Evolutionary conservation across 2,113 vertebrate genomes (phyloP), one percentile per base, ranked within the genome.

Genomic region (Sus scrofa): DNA sequence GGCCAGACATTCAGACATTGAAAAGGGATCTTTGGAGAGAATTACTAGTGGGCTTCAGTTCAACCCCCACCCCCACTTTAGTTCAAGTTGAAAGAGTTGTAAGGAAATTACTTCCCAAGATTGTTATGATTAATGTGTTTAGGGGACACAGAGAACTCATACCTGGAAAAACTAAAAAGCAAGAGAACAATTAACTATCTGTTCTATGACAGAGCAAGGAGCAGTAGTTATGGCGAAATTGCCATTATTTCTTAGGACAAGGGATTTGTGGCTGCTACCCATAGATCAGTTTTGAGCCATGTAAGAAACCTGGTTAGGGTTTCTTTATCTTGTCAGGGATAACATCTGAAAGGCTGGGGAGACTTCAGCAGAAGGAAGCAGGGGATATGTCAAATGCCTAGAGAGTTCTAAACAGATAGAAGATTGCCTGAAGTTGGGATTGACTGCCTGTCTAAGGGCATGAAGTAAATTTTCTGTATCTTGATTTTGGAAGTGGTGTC

Each of bases 401-500:
- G 27, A 63, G 34, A 65, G 79, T 85, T 63, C 56, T 37, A 70
- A 83, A 65, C 65, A 95, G 68, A 77, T 73, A 39, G 13, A 70
- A 78, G 37, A 73, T 62, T 71, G n/a, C 56, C 56, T 44, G n/a
- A 34, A 15, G n/a, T 32, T 56, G 52, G 56, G 32, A n/a, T 60
- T 77, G 73, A 78, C 32, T 78, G 32, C 27, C 73, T 37, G 3
- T 63, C 6, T 85, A 87, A n/a, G 11, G 52, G 15, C 19, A 22
- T 74, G 22, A 63, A 3, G n/a, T 85, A 86, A 67, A 77, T 82
- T 77, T 70, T 92, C 81, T 89, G 20, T 50, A 62, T 89, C 73
- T 92, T 89, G 24, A 90, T 89, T 95, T 92, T 79, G 54, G 86
- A 86, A 44, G 82, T 63, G 34, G 54, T 82, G 75, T 83, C 30